Conservation (phyloP, 2,113 vertebrate genomes). For the Fregetta grallaria region DNA sequence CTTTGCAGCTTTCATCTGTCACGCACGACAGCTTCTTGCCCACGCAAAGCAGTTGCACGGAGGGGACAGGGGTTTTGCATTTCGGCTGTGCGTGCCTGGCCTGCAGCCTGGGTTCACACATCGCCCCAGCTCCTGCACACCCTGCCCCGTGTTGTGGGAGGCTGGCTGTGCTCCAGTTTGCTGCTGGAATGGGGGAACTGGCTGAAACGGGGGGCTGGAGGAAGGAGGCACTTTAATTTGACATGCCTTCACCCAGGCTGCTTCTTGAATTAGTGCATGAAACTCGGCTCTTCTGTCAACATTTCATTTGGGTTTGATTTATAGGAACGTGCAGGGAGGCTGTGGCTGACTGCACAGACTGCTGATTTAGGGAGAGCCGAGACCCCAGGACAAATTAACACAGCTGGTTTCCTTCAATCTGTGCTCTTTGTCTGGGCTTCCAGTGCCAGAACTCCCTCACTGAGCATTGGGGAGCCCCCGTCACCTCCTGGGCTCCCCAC, state of each 20-base stretch:
- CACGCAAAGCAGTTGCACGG: not conserved
- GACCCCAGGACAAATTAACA: not conserved
- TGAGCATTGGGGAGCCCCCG: not conserved
- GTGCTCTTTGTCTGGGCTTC: not conserved
- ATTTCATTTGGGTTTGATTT: not conserved
- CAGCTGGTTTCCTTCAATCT: not conserved
- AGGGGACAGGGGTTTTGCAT: not conserved
- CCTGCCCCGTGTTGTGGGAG: not conserved
- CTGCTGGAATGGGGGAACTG: not conserved
- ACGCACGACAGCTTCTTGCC: not conserved
- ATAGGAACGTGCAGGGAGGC: accelerated
- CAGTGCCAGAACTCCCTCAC: not conserved
- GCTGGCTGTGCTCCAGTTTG: not conserved
- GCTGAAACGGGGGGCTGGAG: not conserved
- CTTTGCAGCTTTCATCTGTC: not conserved
- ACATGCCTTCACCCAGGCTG: not conserved
- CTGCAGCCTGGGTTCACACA: not conserved
- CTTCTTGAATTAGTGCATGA: not conserved
- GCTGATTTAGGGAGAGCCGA: not conserved
- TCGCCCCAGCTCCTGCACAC: not conserved
- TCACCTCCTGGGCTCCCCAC: not conserved
- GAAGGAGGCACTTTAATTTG: not conserved
- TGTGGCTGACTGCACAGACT: not conserved
- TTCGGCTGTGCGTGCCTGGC: not conserved
- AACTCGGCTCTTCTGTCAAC: not conserved